These are phyloP conservation scores for Dicyrtoma fusca DNA, from an alignment of 2,888 invertebrate species.

Conservation along the genomic window DNA sequence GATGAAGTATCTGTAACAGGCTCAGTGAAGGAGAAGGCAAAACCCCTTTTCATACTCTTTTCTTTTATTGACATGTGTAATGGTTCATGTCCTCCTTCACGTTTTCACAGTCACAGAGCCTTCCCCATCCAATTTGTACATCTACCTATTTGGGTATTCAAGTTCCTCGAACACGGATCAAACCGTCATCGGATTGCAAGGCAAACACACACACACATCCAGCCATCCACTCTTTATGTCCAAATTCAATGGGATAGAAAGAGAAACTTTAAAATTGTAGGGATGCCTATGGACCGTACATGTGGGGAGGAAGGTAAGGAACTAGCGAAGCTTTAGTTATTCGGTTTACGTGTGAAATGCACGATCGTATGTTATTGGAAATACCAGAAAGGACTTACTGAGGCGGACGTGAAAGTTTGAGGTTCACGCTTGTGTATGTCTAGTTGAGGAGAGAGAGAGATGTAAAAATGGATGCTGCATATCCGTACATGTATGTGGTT, in stretches of 20 bases:
- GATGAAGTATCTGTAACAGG: too few species aligned
- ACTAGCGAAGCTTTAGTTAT: too few species aligned
- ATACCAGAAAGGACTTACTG: too few species aligned
- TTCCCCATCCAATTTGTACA: constrained; percentile 24
- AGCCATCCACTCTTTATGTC: background rate
- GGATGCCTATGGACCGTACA: too few species aligned
- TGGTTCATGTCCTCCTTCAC: constrained; percentile 40
- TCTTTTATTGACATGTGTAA: constrained; percentile 45
- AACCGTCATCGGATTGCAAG: background rate
- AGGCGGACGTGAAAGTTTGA: background rate
- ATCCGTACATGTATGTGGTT: background rate
- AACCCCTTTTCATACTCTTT: constrained; percentile 22
- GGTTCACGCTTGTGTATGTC: background rate
- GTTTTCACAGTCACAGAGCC: constrained; percentile 15
- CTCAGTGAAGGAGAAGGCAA: constrained; percentile 31
- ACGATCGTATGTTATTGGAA: too few species aligned
- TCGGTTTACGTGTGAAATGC: too few species aligned
- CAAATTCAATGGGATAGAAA: background rate
- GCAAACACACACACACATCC: background rate
- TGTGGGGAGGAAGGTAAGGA: too few species aligned
- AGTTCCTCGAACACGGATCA: background rate
- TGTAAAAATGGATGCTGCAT: background rate
- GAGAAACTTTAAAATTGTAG: too few species aligned
- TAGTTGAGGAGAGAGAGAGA: background rate
- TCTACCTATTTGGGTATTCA: constrained; percentile 1